Conservation (phyloP, 2,797 vertebrate species). For the Enteromius thamalakanensis region DNA sequence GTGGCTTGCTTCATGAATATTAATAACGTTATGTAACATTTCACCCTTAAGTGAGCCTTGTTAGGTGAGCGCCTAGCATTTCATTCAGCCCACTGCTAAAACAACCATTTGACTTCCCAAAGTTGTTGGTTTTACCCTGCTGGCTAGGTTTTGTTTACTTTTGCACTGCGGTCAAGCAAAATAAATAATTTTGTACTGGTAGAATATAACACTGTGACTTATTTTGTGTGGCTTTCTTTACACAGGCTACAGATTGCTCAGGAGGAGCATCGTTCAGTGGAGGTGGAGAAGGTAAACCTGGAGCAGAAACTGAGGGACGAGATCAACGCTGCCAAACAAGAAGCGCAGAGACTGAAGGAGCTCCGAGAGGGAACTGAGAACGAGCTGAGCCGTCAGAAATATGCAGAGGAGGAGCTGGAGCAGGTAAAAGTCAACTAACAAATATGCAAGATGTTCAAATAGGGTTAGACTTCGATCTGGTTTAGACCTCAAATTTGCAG, state of each 20-base stretch:
- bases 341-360: constrained; percentile 90
- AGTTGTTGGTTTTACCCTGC: neutral
- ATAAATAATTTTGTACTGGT: neutral
- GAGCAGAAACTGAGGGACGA: constrained; percentile 97
- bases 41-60: neutral
- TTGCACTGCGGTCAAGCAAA: neutral
- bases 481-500: neutral
- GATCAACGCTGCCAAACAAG: constrained; percentile 95
- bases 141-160: neutral
- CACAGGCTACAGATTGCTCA: constrained; percentile 94
- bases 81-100: neutral
- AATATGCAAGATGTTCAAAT: neutral
- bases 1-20: neutral
- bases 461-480: neutral
- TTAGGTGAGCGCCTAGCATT: neutral
- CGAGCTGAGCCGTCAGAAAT: constrained; percentile 94
- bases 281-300: constrained; percentile 96
- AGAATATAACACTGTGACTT: neutral
- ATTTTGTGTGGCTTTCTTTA: neutral
- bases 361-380: constrained; percentile 95
- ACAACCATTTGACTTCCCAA: neutral
- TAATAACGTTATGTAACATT: neutral
- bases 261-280: constrained; percentile 95
- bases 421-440: constrained; percentile 77
- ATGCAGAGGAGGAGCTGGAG: constrained; percentile 93